These are phyloP conservation scores for Venustaconcha ellipsiformis DNA, from an alignment of 1,140 invertebrate species.

Conservation along the genomic window DNA sequence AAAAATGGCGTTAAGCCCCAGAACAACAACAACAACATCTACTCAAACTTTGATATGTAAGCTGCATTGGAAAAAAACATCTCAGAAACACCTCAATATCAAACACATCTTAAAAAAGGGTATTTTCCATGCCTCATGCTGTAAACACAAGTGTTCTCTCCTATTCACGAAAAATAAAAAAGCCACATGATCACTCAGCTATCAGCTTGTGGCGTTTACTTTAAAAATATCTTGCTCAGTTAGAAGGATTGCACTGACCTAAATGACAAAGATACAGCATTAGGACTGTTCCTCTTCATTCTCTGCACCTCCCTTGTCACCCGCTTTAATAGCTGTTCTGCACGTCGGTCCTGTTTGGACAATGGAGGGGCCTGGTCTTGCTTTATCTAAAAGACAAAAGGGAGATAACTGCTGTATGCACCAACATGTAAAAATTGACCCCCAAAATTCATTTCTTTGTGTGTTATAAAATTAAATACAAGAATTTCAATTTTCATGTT, in stretches of 20 bases:
- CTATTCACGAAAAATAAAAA: neutral
- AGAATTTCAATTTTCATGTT: no score
- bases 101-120: neutral
- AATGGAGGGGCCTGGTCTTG: constrained; percentile 23
- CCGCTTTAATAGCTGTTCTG: constrained; percentile 54
- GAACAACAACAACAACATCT: no score
- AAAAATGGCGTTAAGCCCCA: no score
- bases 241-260: constrained; percentile 78
- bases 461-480: no score
- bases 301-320: constrained; percentile 79
- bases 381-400: constrained; percentile 16
- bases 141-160: neutral
- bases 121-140: neutral
- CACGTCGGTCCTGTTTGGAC: constrained; percentile 49
- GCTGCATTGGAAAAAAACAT: neutral
- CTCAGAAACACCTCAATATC: neutral
- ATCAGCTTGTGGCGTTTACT: neutral
- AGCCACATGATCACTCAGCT: no score
- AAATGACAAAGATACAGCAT: constrained; percentile 91
- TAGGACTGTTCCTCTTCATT: constrained; percentile 86
- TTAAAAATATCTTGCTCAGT: neutral
- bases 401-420: no score
- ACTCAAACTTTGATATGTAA: no score
- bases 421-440: no score
- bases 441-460: no score